These are phyloP conservation scores for Zelostemma sp. DNA, from an alignment of 1,140 invertebrate species.

Conservation along the genomic window DNA sequence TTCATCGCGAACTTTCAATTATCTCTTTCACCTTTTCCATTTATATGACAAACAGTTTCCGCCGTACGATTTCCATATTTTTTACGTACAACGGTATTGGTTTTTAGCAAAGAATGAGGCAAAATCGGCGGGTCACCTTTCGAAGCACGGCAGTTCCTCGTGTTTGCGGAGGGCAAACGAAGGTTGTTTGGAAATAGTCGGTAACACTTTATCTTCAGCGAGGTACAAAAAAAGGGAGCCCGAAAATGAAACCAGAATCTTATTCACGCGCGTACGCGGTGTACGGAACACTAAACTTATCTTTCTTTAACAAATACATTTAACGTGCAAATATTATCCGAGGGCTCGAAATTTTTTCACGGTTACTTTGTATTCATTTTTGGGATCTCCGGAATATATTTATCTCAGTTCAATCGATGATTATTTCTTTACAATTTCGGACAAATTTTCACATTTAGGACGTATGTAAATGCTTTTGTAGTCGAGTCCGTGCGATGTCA, in stretches of 20 bases:
- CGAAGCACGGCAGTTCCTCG: slow-evolving; percentile 6
- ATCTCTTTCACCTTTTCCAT: slow-evolving; percentile 42
- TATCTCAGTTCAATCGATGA: too few relatives aligned
- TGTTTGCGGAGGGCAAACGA: slow-evolving; percentile 8
- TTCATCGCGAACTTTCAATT: slow-evolving; percentile 41
- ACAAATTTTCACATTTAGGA: too few relatives aligned
- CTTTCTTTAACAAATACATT: slow-evolving; percentile 25
- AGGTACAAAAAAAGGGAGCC: slow-evolving; percentile 18
- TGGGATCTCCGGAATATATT: too few relatives aligned
- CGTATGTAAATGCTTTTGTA: too few relatives aligned
- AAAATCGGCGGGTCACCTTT: slow-evolving; percentile 6
- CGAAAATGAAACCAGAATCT: slow-evolving; percentile 7
- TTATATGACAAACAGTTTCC: too few relatives aligned
- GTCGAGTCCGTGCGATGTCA: slow-evolving; percentile 39
- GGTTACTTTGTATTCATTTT: slow-evolving; percentile 5
- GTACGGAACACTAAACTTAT: slow-evolving; percentile 14
- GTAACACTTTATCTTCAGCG: slow-evolving; percentile 46
- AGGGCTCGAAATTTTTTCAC: slow-evolving; percentile 3
- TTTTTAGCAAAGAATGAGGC: slow-evolving; percentile 3
- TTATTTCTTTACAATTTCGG: too few relatives aligned
- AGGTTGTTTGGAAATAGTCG: slow-evolving; percentile 41
- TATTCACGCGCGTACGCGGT: neutral
- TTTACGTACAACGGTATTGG: neutral
- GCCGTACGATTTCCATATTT: too few relatives aligned
- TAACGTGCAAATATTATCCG: slow-evolving; percentile 16